phyloP scores from a whole-genome alignment of 2,888 invertebrate species.

The Caenorhabditis parvicauda region DNA sequence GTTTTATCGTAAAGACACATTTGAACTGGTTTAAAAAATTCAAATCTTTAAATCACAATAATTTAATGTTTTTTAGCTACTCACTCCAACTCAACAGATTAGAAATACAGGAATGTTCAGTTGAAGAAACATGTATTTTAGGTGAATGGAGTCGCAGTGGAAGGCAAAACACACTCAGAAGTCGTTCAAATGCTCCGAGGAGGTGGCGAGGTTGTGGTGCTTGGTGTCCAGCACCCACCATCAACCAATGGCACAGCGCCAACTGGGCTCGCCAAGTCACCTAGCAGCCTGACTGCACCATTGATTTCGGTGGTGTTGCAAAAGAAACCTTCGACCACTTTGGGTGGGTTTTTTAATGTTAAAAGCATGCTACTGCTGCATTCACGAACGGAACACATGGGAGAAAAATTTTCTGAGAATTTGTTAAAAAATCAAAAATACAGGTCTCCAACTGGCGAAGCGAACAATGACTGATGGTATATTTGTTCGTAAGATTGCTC shows the following conservation, averaged over 20 bases:
- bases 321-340: constrained; percentile 31
- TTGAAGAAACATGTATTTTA: constrained; percentile 12
- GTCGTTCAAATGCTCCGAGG: constrained; percentile 64
- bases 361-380: too few relatives aligned
- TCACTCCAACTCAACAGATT: background rate
- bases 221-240: constrained; percentile 28
- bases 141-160: constrained; percentile 64
- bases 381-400: background rate
- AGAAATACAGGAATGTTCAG: background rate
- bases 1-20: constrained; percentile 5
- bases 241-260: constrained; percentile 1
- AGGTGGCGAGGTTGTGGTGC: constrained; percentile 36
- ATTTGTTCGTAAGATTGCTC: constrained; percentile 55
- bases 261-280: too few relatives aligned
- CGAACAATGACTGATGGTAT: constrained; percentile 56
- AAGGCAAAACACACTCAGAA: constrained; percentile 64
- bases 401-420: too few relatives aligned
- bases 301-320: constrained; percentile 37
- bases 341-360: constrained; percentile 22
- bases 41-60: constrained; percentile 7
- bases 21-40: constrained; percentile 63
- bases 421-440: too few relatives aligned
- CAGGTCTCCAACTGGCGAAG: constrained; percentile 56
- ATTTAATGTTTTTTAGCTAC: too few relatives aligned
- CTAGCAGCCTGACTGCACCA: too few relatives aligned